These are phyloP conservation scores for Elysia chlorotica DNA, from an alignment of 1,140 invertebrate species.

Conservation along the genomic window DNA sequence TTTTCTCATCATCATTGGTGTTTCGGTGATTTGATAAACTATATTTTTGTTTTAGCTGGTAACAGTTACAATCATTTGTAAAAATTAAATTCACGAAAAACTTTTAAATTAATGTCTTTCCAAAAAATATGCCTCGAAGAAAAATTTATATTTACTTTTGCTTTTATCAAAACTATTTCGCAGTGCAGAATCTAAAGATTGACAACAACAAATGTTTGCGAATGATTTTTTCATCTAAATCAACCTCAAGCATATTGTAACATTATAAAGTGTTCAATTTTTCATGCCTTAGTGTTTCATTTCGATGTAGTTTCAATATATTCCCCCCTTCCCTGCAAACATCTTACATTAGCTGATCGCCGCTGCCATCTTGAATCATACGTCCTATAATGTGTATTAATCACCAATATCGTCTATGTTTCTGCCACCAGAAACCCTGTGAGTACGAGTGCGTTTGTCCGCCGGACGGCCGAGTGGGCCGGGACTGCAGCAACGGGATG, in stretches of 20 bases:
- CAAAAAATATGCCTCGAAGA: too few species aligned
- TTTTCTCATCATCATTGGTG: too few species aligned
- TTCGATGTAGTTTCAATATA: background rate
- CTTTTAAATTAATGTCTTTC: too few species aligned
- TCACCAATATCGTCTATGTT: background rate
- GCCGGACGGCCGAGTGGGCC: background rate
- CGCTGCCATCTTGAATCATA: background rate
- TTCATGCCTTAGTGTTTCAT: background rate
- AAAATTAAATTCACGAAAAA: too few species aligned
- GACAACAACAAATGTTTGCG: background rate
- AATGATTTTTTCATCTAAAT: background rate
- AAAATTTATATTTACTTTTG: too few species aligned
- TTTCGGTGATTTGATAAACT: too few species aligned
- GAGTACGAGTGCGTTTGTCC: conserved; percentile 15
- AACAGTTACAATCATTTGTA: too few species aligned
- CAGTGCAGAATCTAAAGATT: too few species aligned
- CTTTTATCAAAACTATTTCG: too few species aligned
- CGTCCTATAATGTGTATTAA: background rate
- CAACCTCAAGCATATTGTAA: background rate
- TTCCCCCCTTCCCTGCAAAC: too few species aligned
- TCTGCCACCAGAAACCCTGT: background rate
- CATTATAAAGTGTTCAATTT: background rate
- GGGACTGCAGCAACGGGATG: background rate
- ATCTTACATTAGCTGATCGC: background rate
- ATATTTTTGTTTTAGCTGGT: too few species aligned